phyloP scores from a whole-genome alignment of 2,797 vertebrate species.

The Acipenser ruthenus region DNA sequence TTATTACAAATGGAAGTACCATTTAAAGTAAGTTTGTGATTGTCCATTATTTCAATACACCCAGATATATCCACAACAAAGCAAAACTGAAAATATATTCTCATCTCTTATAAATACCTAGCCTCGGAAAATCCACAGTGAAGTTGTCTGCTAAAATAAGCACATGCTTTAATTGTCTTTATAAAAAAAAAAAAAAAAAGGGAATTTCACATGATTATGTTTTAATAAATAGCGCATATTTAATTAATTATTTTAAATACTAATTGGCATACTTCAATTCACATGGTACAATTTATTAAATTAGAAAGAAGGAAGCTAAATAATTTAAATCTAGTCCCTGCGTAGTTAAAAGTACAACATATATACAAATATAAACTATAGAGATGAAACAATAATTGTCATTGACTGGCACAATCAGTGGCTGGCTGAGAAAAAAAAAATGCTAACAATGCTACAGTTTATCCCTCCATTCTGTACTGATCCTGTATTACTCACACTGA shows the following conservation, averaged over 20 bases:
- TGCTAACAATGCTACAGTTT: too few species aligned
- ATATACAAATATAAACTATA: constrained; percentile 63
- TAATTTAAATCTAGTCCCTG: constrained; percentile 27
- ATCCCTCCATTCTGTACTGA: too few species aligned
- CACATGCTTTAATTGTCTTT: too few species aligned
- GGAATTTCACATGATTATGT: constrained; percentile 25
- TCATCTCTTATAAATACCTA: too few species aligned
- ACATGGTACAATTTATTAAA: constrained; percentile 28
- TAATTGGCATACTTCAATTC: constrained; percentile 31
- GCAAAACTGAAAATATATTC: too few species aligned
- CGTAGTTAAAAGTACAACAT: constrained; percentile 51
- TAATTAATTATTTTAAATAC: constrained; percentile 53
- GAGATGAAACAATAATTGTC: constrained; percentile 51
- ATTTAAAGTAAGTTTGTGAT: too few species aligned
- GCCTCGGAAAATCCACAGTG: too few species aligned
- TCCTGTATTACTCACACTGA: too few species aligned
- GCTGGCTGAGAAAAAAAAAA: constrained; percentile 47
- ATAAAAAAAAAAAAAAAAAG: neutral
- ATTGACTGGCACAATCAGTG: constrained; percentile 51
- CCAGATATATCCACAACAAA: too few species aligned
- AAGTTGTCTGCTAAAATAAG: too few species aligned
- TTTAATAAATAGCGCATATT: constrained; percentile 64
- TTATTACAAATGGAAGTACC: too few species aligned
- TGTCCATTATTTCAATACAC: too few species aligned
- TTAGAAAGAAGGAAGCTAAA: constrained; percentile 36